Base-by-base conservation (phyloP, 2,797 vertebrate genomes). In the Chanos chanos region DNA sequence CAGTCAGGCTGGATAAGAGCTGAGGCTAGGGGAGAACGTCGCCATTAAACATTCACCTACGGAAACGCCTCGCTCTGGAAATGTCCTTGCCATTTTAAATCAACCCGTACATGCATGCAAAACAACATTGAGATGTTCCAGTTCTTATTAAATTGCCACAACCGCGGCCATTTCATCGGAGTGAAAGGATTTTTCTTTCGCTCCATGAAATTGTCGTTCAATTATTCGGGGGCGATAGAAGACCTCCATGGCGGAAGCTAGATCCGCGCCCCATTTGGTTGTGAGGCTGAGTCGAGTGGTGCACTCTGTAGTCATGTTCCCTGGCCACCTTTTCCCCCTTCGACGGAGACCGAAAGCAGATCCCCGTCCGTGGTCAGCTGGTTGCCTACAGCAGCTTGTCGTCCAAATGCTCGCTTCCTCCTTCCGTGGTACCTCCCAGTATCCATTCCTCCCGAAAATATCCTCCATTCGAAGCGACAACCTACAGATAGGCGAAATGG, bases 321-420 rank as follows among this genome's bases (percentile, higher is more conserved):
- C 86, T 73, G 71, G 84, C 84, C 81, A 78, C 87, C 87, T 86
- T 89, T 89, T 86, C 84, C 81, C 68, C 75, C 75, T 75, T 79
- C 62, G 65, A 74, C 83, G 84, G 76, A 82, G 85, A 85, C 86
- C 87, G 84, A 91, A 89, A 90, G 87, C 87, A 86, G 86, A 89
- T 89, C 85, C 85, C 78, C 73, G 81, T 85, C 86, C 87, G 73
- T 86, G 85, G 87, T 91, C 89, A 91, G 88, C 90, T 92, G 90
- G 90, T 92, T 72, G 88, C 88, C 87, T 85, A 77, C 89, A 87
- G 89, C 89, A 87, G 88, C 82, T 80, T 75, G 81, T 84, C 69
- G 69, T 61, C 64, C 39, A 44, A 75, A 78, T 79, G 73, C 80
- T 82, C 76, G 81, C 86, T 89, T 87, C 90, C 87, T 90, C 78